Evolutionary conservation across 2,888 invertebrate species (phyloP).

Genomic region (Mesorhabditis sp.): DNA sequence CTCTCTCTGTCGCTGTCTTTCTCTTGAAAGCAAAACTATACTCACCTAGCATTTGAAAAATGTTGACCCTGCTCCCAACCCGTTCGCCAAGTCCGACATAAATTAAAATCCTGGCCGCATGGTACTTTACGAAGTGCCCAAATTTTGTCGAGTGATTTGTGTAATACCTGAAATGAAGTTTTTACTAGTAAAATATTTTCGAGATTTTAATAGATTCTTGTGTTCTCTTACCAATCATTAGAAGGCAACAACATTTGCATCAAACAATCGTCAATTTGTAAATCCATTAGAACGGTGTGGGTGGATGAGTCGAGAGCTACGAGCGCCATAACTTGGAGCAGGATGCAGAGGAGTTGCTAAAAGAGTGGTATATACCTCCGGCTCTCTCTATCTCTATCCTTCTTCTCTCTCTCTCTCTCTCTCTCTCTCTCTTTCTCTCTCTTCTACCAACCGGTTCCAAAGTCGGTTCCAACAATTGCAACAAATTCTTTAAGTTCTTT

Average conservation of each 20-base stretch:
- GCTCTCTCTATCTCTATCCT: too few species aligned
- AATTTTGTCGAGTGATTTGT: slow-evolving; percentile 70
- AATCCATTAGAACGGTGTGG: slow-evolving; percentile 65
- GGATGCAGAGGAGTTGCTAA: slow-evolving; percentile 68
- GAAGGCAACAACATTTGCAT: slow-evolving; percentile 68
- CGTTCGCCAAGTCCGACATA: slow-evolving; percentile 69
- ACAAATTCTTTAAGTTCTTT: slow-evolving; percentile 66
- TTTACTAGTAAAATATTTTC: background rate
- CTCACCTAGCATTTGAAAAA: slow-evolving; percentile 66
- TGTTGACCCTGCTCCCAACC: slow-evolving; percentile 66
- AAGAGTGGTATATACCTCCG: slow-evolving; percentile 13
- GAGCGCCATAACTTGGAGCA: slow-evolving; percentile 67
- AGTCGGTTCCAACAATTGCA: slow-evolving; percentile 68
- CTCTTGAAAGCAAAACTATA: too few species aligned
- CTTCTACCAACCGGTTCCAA: slow-evolving; percentile 65
- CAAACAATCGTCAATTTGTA: slow-evolving; percentile 67
- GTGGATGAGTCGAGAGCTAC: slow-evolving; percentile 66
- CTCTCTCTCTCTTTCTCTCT: too few species aligned
- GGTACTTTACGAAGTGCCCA: slow-evolving; percentile 69
- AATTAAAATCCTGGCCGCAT: slow-evolving; percentile 68
- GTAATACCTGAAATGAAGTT: slow-evolving; percentile 64
- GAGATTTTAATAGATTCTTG: background rate
- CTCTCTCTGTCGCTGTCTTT: too few species aligned
- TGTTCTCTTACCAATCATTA: too few species aligned
- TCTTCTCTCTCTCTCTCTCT: too few species aligned